phyloP scores from a whole-genome alignment of 2,113 vertebrate species.

The Tragelaphus scriptus region DNA sequence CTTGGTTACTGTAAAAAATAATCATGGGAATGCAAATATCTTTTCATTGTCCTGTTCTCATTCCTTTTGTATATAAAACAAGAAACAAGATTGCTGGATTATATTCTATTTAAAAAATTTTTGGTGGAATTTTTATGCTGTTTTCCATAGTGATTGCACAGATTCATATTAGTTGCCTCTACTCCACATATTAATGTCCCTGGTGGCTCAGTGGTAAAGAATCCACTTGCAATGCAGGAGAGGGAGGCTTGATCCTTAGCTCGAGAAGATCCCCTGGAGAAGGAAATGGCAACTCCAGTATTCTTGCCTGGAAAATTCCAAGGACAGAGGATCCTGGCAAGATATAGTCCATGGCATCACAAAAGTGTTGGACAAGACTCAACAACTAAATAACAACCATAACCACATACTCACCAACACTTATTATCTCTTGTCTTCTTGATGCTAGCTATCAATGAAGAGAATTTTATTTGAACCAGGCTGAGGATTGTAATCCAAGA shows the following conservation, averaged over 20 bases:
- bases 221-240: background rate
- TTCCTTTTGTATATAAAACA: background rate
- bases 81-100: background rate
- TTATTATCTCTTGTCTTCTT: background rate
- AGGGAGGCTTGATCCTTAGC: background rate
- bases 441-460: background rate
- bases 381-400: background rate
- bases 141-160: background rate
- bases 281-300: background rate
- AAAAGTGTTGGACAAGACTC: background rate
- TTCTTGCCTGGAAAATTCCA: background rate
- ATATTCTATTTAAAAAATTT: accelerated
- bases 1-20: background rate
- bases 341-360: background rate
- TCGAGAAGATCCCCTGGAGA: background rate
- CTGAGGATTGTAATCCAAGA: background rate
- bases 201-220: background rate
- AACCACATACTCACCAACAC: background rate
- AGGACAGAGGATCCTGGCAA: background rate
- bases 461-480: background rate
- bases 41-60: background rate
- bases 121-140: too few relatives aligned
- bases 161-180: too few relatives aligned
- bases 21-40: background rate
- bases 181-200: background rate